A percentile compares a stretch with the other conserved stretches of the same genome.
Evolutionary conservation across 2,113 vertebrate genomes (phyloP).

Genomic region (Menidia beryllina): DNA sequence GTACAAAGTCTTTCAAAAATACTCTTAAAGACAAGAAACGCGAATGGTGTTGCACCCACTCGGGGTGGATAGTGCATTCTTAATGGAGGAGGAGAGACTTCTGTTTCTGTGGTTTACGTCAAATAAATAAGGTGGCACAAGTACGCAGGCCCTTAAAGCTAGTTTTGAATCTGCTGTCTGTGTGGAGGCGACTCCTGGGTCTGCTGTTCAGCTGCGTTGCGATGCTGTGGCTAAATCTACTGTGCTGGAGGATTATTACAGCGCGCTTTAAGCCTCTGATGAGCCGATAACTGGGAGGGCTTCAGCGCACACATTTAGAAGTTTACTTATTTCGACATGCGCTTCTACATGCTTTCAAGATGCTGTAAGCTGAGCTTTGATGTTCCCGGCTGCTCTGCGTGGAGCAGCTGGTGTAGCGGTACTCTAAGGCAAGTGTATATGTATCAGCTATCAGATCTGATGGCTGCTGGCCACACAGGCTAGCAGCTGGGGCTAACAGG

Average conservation of each 20-base stretch:
- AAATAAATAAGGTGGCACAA: constrained; percentile 67
- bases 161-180: constrained; percentile 32
- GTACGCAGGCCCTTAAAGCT: constrained; percentile 47
- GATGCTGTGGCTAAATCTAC: constrained; percentile 9
- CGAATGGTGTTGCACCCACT: constrained; percentile 34
- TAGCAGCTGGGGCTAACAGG: constrained; percentile 28
- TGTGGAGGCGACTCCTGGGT: constrained; percentile 16
- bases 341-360: constrained; percentile 50
- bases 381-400: constrained; percentile 12
- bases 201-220: not conserved
- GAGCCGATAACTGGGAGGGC: constrained; percentile 29
- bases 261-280: constrained; percentile 3
- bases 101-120: constrained; percentile 31
- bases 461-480: constrained; percentile 17
- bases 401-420: constrained; percentile 34
- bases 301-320: constrained; percentile 11
- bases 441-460: constrained; percentile 38
- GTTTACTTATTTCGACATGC: constrained; percentile 54
- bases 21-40: constrained; percentile 32
- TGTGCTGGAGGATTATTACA: not conserved
- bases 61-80: constrained; percentile 57
- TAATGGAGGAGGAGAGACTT: constrained; percentile 38
- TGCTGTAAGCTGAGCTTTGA: constrained; percentile 26
- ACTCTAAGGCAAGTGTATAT: constrained; percentile 56
- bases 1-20: constrained; percentile 61